phyloP scores from a whole-genome alignment of 2,888 invertebrate species.

The Hirtodrosophila histrioides region DNA sequence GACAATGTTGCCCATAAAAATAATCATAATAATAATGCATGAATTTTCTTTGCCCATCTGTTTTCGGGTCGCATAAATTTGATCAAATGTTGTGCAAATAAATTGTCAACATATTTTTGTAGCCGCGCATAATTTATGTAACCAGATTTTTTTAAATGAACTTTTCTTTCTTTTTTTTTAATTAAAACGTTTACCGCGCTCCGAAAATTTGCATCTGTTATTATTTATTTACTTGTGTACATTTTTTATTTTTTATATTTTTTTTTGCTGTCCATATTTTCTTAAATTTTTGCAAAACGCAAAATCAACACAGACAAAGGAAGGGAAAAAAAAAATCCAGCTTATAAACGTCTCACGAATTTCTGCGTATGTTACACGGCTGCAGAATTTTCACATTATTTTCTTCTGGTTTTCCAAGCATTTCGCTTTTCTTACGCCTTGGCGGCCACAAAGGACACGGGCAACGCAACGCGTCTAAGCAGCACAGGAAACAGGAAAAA shows the following conservation, averaged over 20 bases:
- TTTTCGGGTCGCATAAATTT: conserved; percentile 44
- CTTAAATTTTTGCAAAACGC: conserved; percentile 27
- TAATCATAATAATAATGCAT: conserved; percentile 16
- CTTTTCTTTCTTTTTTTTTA: conserved; percentile 14
- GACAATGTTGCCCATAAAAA: not conserved
- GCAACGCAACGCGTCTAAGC: conserved; percentile 33
- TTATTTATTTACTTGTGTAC: conserved; percentile 29
- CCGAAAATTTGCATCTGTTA: conserved; percentile 36
- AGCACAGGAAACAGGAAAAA: conserved; percentile 61
- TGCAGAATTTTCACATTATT: conserved; percentile 20
- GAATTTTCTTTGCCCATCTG: conserved; percentile 46
- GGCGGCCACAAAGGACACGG: conserved; percentile 37
- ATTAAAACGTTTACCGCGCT: conserved; percentile 45
- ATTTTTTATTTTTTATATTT: conserved; percentile 7
- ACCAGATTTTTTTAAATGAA: conserved; percentile 22
- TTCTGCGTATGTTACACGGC: conserved; percentile 25
- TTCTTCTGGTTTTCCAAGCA: conserved; percentile 5
- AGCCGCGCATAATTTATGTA: conserved; percentile 47
- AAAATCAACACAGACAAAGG: conserved; percentile 44
- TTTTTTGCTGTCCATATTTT: conserved; percentile 15
- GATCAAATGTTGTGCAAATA: conserved; percentile 52
- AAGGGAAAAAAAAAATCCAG: conserved; percentile 5
- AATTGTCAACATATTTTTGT: conserved; percentile 50
- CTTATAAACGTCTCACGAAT: conserved; percentile 28
- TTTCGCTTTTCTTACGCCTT: conserved; percentile 40